Evolutionary conservation across 2,113 vertebrate species (phyloP), one percentile per base, ranked within the genome.

Genomic region (Leptodactylus fuscus): DNA sequence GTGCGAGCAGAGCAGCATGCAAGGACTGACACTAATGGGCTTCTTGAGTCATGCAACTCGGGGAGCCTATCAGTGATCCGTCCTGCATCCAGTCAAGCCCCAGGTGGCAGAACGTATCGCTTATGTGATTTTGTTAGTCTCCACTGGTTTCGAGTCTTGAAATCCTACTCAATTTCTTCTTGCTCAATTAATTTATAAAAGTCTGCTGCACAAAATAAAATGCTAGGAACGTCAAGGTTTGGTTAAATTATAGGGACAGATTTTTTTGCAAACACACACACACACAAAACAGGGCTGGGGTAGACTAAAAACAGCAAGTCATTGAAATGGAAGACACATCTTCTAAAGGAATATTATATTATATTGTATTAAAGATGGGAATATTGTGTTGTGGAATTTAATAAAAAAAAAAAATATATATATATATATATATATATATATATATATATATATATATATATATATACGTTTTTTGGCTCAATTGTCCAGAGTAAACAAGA

Each of bases 1-100:
- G 65, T 71, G 65, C 15, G 34, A 58, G 49, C n/a, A 55, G 38
- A 86, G 36, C 84, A 86, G 76, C 84, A 46, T 70, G 76, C 49
- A 12, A 73, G 77, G 13, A 32, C 65, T 86, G 84, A 86, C 84
- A 81, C 84, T 86, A 86, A 86, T 86, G 62, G 34, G 24, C 77
- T 86, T 60, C 65, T 80, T 86, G 77, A 86, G 84, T 86, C 84
- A 86, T 81, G 71, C 77, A 62, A 81, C 84, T 73, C 38, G 51
- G 77, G 67, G 48, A 46, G 75, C 62, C 84, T 73, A 81, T 81
- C 76, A 71, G 65, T 73, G 76, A 86, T 86, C 84, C 84, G 41
- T 86, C 65, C 84, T 86, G 49, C 51, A 73, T 69, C 51, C 84
- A 60, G 84, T 55, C 75, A 86, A 80, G 77, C 76, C 75, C 84